Evolutionary conservation across 2,113 vertebrate species (phyloP), one percentile per base, ranked within the genome.

Genomic region (Lethenteron camtschaticum): DNA sequence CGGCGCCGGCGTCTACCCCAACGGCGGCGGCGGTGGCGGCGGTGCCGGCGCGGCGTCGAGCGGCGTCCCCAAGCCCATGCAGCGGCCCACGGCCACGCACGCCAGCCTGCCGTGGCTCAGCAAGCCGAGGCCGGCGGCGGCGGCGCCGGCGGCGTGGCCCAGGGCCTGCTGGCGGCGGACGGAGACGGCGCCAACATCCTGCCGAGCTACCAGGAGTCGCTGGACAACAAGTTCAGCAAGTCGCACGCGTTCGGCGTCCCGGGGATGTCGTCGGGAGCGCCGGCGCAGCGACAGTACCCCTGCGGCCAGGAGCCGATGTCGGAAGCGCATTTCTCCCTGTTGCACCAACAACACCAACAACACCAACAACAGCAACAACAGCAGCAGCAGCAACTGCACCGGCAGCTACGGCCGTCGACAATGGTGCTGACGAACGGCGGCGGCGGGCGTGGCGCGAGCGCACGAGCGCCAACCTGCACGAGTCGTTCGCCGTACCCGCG

Each of bases 201-300:
- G 41, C 41, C 41, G 41, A 41, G 41, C 41, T 41, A 41, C 41
- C 41, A 41, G 41, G 41, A 41, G 41, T 41, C 41, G 4, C 41
- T 41, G n/a, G 63, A 66, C n/a, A 66, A 66, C 24, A 66, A 66
- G 24, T 66, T 66, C 24, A n/a, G 24, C 63, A 66, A 66, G 24
- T 66, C 63, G 10, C 63, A 66, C 24, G 63, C 63, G 24, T 66
- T 66, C 63, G 63, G n/a, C 24, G 63, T 66, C 63, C 41, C 41
- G 6, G 41, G 41, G 41, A 41, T 41, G 41, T 41, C 41, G 41
- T 41, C 41, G 41, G 41, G 41, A 41, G 41, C 41, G 41, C 41
- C 41, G 41, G 41, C 41, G 5, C 41, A 16, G 63, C 63, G 63
- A 24, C 63, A n/a, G 24, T 66, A 66, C 63, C n/a, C n/a, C n/a